These are phyloP conservation scores for Lutraria rhynchaena DNA, from an alignment of 1,140 invertebrate genomes.

Conservation along the genomic window DNA sequence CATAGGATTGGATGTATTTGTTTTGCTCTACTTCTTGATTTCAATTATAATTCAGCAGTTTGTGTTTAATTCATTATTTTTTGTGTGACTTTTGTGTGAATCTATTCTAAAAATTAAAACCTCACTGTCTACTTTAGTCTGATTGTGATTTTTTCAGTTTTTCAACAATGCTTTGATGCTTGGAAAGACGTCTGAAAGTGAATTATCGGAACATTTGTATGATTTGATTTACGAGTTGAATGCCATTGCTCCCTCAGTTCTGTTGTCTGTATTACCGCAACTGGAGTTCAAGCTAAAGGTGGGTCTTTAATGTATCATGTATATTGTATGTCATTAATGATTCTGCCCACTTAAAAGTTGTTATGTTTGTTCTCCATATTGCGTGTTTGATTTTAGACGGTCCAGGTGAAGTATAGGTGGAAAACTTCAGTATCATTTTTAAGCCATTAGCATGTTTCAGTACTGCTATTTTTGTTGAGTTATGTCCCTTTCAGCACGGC, in stretches of 20 bases:
- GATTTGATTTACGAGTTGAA: constrained; percentile 98
- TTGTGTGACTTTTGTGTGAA: neutral
- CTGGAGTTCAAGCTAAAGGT: constrained; percentile 90
- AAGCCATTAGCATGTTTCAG: too few relatives aligned
- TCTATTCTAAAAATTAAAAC: too few relatives aligned
- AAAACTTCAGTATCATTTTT: too few relatives aligned
- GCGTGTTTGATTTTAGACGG: too few relatives aligned
- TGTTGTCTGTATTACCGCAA: constrained; percentile 95
- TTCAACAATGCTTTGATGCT: constrained; percentile 97
- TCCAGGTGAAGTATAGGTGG: too few relatives aligned
- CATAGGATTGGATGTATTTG: too few relatives aligned
- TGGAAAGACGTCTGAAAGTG: constrained; percentile 86
- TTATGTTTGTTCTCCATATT: too few relatives aligned
- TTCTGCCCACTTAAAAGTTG: too few relatives aligned
- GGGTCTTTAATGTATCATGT: neutral
- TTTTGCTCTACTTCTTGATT: neutral
- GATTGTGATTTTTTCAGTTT: constrained; percentile 86
- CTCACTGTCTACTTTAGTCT: too few relatives aligned
- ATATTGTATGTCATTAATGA: neutral
- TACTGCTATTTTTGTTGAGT: too few relatives aligned
- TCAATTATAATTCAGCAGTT: neutral
- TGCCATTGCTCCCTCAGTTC: constrained; percentile 94
- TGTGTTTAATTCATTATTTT: neutral
- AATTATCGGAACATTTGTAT: constrained; percentile 86
- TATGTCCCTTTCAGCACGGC: too few relatives aligned